Percentiles rank a stretch among this genome's conserved stretches.
These are phyloP conservation scores for Amphiura filiformis DNA, from an alignment of 35 echinoderm and acorn worm species.

Conservation along the genomic window DNA sequence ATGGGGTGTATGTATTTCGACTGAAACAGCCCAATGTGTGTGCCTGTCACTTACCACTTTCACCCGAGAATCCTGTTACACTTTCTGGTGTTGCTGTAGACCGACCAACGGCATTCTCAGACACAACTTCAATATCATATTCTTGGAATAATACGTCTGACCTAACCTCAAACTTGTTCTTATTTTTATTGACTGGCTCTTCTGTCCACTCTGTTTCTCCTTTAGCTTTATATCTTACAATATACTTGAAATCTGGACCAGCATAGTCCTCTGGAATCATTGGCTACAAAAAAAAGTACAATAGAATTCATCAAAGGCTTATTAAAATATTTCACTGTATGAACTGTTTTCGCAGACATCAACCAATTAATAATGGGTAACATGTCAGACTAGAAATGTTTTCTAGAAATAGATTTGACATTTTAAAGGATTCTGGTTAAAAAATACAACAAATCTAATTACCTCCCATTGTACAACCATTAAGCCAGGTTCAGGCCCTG, in stretches of 20 bases:
- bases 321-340: too few species aligned
- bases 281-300: too few species aligned
- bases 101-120: not conserved
- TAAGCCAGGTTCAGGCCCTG: not conserved
- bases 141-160: constrained; percentile 13
- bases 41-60: constrained; percentile 8
- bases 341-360: too few species aligned
- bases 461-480: not conserved
- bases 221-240: constrained; percentile 20
- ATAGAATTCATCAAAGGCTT: too few species aligned
- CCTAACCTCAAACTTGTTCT: not conserved
- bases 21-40: too few species aligned
- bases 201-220: constrained; percentile 17
- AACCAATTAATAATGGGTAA: too few species aligned
- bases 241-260: constrained; percentile 64
- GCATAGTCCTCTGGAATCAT: constrained; percentile 31
- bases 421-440: too few species aligned
- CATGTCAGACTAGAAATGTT: too few species aligned
- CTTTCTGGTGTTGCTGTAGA: not conserved
- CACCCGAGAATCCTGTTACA: constrained; percentile 18
- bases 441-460: not conserved
- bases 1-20: too few species aligned
- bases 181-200: not conserved
- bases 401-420: too few species aligned
- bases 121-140: constrained; percentile 22